Evolutionary conservation across 1,140 invertebrate species (phyloP), one percentile per base, ranked within the genome.

Genomic region (Hycleus phaleratus): DNA sequence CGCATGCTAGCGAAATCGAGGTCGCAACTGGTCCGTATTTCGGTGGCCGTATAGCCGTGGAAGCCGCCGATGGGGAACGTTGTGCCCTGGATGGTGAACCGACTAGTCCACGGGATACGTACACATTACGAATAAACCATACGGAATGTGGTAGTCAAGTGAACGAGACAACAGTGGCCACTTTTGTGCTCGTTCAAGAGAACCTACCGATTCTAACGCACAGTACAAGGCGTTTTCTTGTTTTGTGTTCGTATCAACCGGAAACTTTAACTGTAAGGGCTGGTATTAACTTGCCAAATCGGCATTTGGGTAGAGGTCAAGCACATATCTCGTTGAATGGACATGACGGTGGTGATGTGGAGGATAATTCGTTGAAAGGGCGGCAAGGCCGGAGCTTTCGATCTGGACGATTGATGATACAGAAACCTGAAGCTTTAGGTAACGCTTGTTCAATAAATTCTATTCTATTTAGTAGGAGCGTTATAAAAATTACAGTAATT

Each of bases 11-110:
- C 10, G 87, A 89, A 68, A 86, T 90, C 7, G 83, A 86, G 65
- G 86, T 90, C n/a, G 82, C 85, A 1, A 90, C 86, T 1, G 87
- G 87, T 1, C 87, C 87, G 0, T 82, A 82, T 63, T 90, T 90
- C 67, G 84, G 81, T 1, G 87, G 87, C 0, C 78, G 84, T 42
- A 88, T 91, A 52, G 81, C 83, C 0, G 85, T 87, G 1, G 86
- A 87, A 68, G 79, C 82, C 0, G 80, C 82, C 0, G 82, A 84
- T 61, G 81, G 81, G 2, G 80, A 82, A 68, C 68, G 79, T 18
- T 84, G 83, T 67, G 80, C 81, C 3, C 68, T 84, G 26, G 79
- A 83, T 63, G 82, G 82, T 9, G 79, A 84, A 68, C 77, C 80
- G 2, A 77, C 78, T 44, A 88, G 85, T 71, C 74, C 82, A 0